Percentiles rank a stretch among this genome's conserved stretches.
Evolutionary conservation across 2,888 invertebrate species (phyloP).

Genomic region (Smittia sp.): DNA sequence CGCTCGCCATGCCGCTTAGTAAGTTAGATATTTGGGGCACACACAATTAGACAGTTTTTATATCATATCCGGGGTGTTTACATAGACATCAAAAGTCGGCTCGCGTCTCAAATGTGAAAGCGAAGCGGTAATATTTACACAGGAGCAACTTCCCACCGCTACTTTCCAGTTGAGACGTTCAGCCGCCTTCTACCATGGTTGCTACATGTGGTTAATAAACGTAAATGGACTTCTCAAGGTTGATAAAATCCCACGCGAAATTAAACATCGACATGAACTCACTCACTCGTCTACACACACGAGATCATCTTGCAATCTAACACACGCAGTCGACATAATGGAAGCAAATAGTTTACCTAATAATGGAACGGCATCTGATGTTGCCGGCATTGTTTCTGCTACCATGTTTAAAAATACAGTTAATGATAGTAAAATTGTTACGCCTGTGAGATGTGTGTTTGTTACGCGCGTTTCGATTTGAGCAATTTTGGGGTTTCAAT

Average conservation of each 20-base stretch:
- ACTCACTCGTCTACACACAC: slow-evolving; percentile 6
- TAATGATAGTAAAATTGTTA: slow-evolving; percentile 94
- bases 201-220: slow-evolving; percentile 39
- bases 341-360: slow-evolving; percentile 59
- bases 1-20: not conserved
- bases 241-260: slow-evolving; percentile 18
- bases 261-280: slow-evolving; percentile 12
- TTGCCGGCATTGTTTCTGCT: slow-evolving; percentile 97
- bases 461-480: not conserved
- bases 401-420: slow-evolving; percentile 99
- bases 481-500: not conserved
- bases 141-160: not conserved
- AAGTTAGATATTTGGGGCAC: not conserved
- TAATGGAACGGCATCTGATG: slow-evolving; percentile 88
- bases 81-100: slow-evolving; percentile 5
- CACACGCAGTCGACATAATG: slow-evolving; percentile 20
- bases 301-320: not conserved
- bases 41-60: slow-evolving; percentile 7
- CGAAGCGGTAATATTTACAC: not conserved
- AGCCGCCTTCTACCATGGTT: slow-evolving; percentile 28
- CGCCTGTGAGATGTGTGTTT: slow-evolving; percentile 61
- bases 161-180: slow-evolving; percentile 38
- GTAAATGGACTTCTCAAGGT: slow-evolving; percentile 2
- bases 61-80: slow-evolving; percentile 16
- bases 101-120: slow-evolving; percentile 38